Evolutionary conservation across 2,113 vertebrate species (phyloP).

Genomic region (Dasyprocta punctata): DNA sequence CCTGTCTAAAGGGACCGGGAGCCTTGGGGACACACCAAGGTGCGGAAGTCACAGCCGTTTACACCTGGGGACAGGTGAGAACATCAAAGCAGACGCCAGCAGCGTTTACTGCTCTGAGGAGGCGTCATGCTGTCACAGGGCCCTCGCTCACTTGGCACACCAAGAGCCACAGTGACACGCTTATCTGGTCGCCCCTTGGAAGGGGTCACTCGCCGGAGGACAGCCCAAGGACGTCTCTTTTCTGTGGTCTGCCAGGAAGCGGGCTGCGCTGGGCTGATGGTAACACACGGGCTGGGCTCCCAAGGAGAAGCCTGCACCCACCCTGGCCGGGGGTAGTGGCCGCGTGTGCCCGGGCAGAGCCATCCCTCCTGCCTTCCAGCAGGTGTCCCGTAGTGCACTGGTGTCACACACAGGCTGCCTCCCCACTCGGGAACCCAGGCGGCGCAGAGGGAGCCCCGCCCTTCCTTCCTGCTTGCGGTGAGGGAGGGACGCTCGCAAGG

Average conservation of each 20-base stretch:
- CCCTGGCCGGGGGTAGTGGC: rapidly evolving
- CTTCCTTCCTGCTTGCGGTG: neutral
- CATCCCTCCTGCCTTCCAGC: neutral
- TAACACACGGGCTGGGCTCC: rapidly evolving
- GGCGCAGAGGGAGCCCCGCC: rapidly evolving
- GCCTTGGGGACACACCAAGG: conserved; percentile 36
- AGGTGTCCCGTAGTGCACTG: neutral
- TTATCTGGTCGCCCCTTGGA: neutral
- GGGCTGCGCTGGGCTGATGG: neutral
- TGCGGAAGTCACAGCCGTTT: neutral
- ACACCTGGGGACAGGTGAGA: conserved; percentile 61
- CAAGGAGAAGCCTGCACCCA: neutral
- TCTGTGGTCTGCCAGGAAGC: neutral
- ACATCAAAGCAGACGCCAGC: conserved; percentile 59
- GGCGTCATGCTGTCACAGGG: neutral
- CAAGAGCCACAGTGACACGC: neutral
- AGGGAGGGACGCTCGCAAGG: no score
- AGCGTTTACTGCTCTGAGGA: conserved; percentile 58
- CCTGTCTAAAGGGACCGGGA: conserved; percentile 47
- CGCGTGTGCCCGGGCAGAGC: rapidly evolving
- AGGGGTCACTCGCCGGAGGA: neutral
- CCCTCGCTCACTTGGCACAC: neutral
- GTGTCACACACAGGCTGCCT: neutral
- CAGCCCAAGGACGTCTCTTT: neutral
- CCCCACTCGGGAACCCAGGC: neutral